Evolutionary conservation across 2,888 invertebrate genomes (phyloP).

Genomic region (Epiblema foenella): DNA sequence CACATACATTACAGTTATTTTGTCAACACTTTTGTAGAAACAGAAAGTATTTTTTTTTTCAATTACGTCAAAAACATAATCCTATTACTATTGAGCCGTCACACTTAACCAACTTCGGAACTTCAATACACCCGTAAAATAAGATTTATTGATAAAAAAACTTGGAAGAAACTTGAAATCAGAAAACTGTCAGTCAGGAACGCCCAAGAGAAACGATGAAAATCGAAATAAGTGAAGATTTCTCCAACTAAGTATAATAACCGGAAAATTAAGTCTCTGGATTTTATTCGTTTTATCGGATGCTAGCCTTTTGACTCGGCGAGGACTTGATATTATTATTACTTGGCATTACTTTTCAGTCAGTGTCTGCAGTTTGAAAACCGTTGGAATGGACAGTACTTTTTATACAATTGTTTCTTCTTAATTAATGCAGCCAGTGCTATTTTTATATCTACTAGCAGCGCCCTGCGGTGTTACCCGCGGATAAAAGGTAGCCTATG

Average conservation of each 20-base stretch:
- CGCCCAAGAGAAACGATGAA: slow-evolving; percentile 60
- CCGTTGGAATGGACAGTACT: slow-evolving; percentile 2
- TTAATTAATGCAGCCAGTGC: slow-evolving; percentile 20
- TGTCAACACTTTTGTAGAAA: no score
- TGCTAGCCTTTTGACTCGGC: slow-evolving; percentile 51
- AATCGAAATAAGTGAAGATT: slow-evolving; percentile 52
- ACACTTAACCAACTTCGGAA: slow-evolving; percentile 30
- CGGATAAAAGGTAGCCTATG: no score
- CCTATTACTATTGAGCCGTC: slow-evolving; percentile 20
- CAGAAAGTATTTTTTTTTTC: neutral
- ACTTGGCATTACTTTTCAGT: slow-evolving; percentile 29
- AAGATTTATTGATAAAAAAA: slow-evolving; percentile 35
- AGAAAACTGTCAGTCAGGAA: slow-evolving; percentile 59
- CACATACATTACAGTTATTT: no score
- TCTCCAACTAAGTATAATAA: slow-evolving; percentile 50
- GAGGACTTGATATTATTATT: slow-evolving; percentile 19
- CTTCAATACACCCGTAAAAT: slow-evolving; percentile 20
- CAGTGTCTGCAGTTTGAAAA: slow-evolving; percentile 7
- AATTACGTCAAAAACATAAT: slow-evolving; percentile 4
- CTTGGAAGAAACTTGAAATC: slow-evolving; percentile 56
- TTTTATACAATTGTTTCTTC: slow-evolving; percentile 14
- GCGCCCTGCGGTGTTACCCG: no score
- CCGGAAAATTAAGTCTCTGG: slow-evolving; percentile 78
- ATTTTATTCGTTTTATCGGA: slow-evolving; percentile 67
- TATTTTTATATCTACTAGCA: neutral